A percentile compares a stretch with the other conserved stretches of the same genome.
Conservation (phyloP, 2,888 invertebrate species). For the Eurytoma adleriae region DNA sequence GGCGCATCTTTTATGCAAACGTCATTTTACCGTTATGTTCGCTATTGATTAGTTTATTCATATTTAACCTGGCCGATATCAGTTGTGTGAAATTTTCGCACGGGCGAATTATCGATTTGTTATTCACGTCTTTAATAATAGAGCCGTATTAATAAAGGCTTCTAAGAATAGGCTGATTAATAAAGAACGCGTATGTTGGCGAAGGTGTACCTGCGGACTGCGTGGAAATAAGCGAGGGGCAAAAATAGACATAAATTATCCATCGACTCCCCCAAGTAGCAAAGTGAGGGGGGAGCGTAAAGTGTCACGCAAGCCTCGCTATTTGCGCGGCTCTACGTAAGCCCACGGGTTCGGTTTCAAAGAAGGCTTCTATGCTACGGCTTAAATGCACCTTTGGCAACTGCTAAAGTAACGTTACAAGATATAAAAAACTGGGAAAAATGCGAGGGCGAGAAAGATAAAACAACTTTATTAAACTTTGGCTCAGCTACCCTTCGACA, state of each 20-base stretch:
- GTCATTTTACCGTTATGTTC: too few species aligned
- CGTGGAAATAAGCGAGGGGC: neutral
- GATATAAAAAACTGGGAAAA: neutral
- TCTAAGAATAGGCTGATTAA: slow-evolving; percentile 7
- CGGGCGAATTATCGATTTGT: neutral
- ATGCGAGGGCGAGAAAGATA: too few species aligned
- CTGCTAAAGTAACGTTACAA: neutral
- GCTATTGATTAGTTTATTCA: too few species aligned
- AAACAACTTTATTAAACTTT: too few species aligned
- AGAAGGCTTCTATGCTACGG: slow-evolving; percentile 11
- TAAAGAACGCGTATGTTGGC: too few species aligned
- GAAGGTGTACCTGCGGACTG: too few species aligned
- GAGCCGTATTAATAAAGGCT: neutral
- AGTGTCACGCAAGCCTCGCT: neutral
- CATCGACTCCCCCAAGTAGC: neutral
- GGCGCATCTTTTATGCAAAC: too few species aligned
- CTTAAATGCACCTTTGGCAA: slow-evolving; percentile 19
- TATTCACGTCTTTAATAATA: too few species aligned
- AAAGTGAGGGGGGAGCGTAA: neutral
- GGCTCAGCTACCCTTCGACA: too few species aligned
- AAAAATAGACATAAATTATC: slow-evolving; percentile 25
- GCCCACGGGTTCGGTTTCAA: slow-evolving; percentile 26
- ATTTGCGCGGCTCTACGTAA: neutral
- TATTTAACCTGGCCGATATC: neutral
- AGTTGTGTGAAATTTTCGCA: neutral